Evolutionary conservation across 2,888 invertebrate species (phyloP).

Genomic region (Glomeris marginata): DNA sequence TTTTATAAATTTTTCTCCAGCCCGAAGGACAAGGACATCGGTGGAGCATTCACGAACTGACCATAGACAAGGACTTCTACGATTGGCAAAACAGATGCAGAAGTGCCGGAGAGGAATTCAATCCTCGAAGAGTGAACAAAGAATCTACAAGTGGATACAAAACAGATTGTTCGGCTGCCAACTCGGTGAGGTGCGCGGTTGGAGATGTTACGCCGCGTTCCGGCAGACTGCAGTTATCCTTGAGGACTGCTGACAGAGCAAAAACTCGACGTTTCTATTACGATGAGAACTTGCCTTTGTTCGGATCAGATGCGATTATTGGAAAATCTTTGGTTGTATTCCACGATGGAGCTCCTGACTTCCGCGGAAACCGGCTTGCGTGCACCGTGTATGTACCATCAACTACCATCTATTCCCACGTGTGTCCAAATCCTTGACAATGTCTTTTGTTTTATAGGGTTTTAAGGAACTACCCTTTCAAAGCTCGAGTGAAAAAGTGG

Average conservation of each 20-base stretch:
- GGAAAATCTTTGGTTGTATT: constrained; percentile 73
- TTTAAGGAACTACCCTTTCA: constrained; percentile 1
- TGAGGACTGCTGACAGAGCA: constrained; percentile 11
- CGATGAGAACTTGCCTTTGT: constrained; percentile 57
- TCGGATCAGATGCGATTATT: constrained; percentile 55
- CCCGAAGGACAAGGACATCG: too few species aligned
- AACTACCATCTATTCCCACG: background rate
- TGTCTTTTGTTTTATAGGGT: too few species aligned
- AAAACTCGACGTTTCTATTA: constrained; percentile 51
- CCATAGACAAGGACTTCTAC: constrained; percentile 51
- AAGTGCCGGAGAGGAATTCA: constrained; percentile 57
- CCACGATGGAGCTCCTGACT: constrained; percentile 73
- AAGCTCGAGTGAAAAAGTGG: constrained; percentile 9
- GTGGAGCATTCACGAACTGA: too few species aligned
- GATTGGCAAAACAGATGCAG: constrained; percentile 76
- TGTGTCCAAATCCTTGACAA: background rate
- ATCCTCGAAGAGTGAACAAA: constrained; percentile 50
- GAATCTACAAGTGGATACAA: background rate
- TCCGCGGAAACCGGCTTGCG: constrained; percentile 72
- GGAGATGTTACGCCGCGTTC: constrained; percentile 53
- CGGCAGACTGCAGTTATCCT: constrained; percentile 39
- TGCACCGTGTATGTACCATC: constrained; percentile 57
- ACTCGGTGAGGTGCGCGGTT: constrained; percentile 27
- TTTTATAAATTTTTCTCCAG: too few species aligned
- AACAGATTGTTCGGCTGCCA: constrained; percentile 11